phyloP scores from a whole-genome alignment of 2,888 invertebrate genomes.

The Hanleya hanleyi region DNA sequence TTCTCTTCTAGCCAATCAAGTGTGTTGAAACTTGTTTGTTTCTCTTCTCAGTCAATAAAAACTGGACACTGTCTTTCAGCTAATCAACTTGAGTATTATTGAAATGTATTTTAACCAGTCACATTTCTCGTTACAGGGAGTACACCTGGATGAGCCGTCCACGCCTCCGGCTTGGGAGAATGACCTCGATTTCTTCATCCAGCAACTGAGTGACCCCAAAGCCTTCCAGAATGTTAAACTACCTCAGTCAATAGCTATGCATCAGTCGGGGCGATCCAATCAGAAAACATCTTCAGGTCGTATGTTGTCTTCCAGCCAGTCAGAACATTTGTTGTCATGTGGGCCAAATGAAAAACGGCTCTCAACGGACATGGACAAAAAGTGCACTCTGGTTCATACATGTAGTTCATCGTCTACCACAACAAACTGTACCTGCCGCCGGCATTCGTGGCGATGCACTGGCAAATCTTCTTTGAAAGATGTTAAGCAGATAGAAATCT shows the following conservation, averaged over 20 bases:
- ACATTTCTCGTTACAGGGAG: conserved; percentile 36
- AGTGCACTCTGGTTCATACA: neutral
- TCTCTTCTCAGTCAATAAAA: no score
- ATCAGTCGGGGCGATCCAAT: neutral
- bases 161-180: conserved; percentile 36
- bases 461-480: neutral
- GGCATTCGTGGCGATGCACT: neutral
- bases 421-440: neutral
- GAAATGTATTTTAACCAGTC: neutral
- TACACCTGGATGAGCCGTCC: conserved; percentile 48
- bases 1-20: no score
- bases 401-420: neutral
- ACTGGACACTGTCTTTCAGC: no score
- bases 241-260: neutral
- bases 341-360: neutral
- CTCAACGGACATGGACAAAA: conserved; percentile 2
- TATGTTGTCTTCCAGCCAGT: conserved; percentile 3
- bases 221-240: conserved; percentile 7
- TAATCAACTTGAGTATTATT: no score
- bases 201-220: conserved; percentile 43
- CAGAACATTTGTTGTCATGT: neutral
- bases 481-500: conserved; percentile 5
- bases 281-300: neutral
- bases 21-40: no score
- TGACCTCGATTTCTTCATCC: conserved; percentile 44